Conservation (phyloP, 1,140 invertebrate genomes). For the Lepidurus arcticus region DNA sequence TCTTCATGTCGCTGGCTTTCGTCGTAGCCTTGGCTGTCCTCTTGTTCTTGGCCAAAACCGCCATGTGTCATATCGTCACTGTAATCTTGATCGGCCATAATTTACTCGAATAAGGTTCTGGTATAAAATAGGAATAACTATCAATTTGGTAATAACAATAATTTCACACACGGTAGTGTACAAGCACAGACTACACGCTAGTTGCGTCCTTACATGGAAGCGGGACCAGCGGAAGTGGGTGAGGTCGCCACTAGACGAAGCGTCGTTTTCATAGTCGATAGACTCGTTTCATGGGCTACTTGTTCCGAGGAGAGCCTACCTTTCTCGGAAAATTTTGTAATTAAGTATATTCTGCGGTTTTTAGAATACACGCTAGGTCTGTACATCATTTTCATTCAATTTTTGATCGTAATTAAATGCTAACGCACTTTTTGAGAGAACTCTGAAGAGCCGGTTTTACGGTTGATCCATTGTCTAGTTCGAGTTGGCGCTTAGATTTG, state of each 20-base stretch:
- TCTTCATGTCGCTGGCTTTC: constrained; percentile 29
- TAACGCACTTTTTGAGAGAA: not conserved
- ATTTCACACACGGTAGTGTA: not conserved
- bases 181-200: not conserved
- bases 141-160: not conserved
- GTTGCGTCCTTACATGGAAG: not conserved
- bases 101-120: constrained; percentile 1
- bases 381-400: not conserved
- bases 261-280: not conserved
- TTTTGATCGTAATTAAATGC: not conserved
- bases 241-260: not conserved
- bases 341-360: not conserved
- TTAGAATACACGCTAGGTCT: not conserved
- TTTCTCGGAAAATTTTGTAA: not conserved
- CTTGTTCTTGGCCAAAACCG: constrained; percentile 37
- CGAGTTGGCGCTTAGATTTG: constrained; percentile 2
- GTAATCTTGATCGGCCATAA: constrained; percentile 36
- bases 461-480: not conserved
- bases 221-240: not conserved
- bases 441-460: not conserved
- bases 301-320: not conserved
- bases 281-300: not conserved
- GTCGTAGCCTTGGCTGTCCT: constrained; percentile 29
- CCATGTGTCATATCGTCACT: constrained; percentile 37
- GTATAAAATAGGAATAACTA: not conserved